These are phyloP conservation scores for Leptoclinus maculatus DNA, from an alignment of 2,797 vertebrate genomes.

Conservation along the genomic window DNA sequence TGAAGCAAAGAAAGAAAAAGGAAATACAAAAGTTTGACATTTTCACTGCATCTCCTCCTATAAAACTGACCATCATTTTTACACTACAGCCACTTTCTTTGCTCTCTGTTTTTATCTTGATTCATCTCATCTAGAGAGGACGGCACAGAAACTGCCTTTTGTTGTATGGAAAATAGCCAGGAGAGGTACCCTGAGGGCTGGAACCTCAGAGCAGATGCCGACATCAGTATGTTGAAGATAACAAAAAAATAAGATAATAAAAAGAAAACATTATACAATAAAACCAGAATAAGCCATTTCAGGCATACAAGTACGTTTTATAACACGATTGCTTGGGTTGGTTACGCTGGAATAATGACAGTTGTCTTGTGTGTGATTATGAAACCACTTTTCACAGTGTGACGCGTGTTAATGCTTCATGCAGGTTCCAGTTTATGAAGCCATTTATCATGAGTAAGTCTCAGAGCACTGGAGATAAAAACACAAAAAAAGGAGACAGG, in stretches of 20 bases:
- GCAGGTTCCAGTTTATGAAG: neutral
- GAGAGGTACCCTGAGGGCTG: constrained; percentile 17
- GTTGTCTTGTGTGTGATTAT: neutral
- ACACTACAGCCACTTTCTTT: constrained; percentile 14
- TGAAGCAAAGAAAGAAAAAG: neutral
- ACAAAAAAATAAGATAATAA: neutral
- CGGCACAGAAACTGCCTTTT: neutral
- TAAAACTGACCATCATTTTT: neutral
- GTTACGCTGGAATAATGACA: neutral
- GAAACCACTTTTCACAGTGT: neutral
- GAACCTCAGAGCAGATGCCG: neutral
- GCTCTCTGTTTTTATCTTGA: constrained; percentile 23
- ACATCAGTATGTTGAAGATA: neutral
- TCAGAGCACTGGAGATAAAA: neutral
- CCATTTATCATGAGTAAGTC: neutral
- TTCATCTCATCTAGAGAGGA: constrained; percentile 4
- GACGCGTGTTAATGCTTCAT: neutral
- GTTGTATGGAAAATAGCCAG: constrained; percentile 16
- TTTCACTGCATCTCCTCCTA: neutral
- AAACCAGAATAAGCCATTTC: neutral
- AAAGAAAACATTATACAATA: neutral
- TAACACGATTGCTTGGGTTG: neutral
- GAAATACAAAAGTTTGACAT: neutral
- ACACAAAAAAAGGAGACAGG: neutral
- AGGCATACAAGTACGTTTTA: neutral